Percentiles rank a stretch among this genome's conserved stretches.
Conservation (phyloP, 2,888 invertebrate genomes). For the Adelognathus sp. region DNA sequence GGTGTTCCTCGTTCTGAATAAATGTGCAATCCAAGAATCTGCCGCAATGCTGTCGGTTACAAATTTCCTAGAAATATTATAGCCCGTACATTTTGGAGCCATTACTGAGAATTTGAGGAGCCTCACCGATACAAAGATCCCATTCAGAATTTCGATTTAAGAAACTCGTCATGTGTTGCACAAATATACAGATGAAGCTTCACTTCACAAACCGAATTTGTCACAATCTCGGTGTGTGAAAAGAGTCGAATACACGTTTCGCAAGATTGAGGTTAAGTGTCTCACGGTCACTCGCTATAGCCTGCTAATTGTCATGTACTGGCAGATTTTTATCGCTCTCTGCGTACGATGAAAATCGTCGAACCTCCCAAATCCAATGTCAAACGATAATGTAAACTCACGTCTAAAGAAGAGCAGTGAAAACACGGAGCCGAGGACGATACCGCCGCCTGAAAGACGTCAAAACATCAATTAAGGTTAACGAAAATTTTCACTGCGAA, state of each 20-base stretch:
- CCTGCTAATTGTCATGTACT: neutral
- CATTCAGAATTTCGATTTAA: too few relatives aligned
- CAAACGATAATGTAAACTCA: constrained; percentile 77
- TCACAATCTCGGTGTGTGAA: neutral
- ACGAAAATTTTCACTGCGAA: constrained; percentile 22
- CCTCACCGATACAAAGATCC: too few relatives aligned
- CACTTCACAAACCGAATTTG: neutral
- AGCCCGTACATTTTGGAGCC: too few relatives aligned
- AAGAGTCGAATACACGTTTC: constrained; percentile 2
- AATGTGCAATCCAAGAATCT: too few relatives aligned
- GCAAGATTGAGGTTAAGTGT: constrained; percentile 47
- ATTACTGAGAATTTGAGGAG: too few relatives aligned
- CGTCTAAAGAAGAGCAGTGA: constrained; percentile 92
- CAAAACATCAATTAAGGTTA: constrained; percentile 62
- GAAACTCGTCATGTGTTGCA: too few relatives aligned
- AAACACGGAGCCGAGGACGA: constrained; percentile 90
- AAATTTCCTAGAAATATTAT: too few relatives aligned
- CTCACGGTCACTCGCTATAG: neutral
- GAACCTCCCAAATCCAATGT: neutral
- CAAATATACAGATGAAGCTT: neutral
- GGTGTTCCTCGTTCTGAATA: too few relatives aligned
- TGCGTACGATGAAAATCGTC: neutral
- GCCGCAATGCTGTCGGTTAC: too few relatives aligned
- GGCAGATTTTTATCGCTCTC: neutral
- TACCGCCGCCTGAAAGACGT: constrained; percentile 88